Percentiles rank a stretch among this genome's conserved stretches.
Conservation (phyloP, 1,140 invertebrate genomes). For the Pogonomyrmex barbatus region DNA sequence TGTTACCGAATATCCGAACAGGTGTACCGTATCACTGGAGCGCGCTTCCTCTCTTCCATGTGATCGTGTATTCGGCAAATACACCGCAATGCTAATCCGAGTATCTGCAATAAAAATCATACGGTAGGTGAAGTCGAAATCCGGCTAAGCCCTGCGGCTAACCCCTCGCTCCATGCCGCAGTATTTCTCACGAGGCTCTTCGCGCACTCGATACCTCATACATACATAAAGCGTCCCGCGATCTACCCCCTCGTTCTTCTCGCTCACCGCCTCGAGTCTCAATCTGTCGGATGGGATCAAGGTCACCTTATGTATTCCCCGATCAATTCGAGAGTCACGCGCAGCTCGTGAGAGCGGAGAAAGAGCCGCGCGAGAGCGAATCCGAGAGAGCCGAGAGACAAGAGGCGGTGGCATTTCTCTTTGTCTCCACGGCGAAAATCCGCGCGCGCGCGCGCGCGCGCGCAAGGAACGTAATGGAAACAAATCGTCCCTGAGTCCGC, state of each 20-base stretch:
- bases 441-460: constrained; percentile 9
- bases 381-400: constrained; percentile 17
- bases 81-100: constrained; percentile 34
- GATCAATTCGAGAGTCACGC: constrained; percentile 65
- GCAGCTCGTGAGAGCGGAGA: background rate
- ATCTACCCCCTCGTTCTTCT: constrained; percentile 30
- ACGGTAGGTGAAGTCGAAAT: constrained; percentile 27
- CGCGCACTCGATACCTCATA: constrained; percentile 49
- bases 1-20: background rate
- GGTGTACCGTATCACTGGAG: background rate
- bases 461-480: constrained; percentile 69
- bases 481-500: constrained; percentile 67
- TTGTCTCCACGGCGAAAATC: constrained; percentile 37
- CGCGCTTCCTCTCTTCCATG: background rate
- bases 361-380: constrained; percentile 1
- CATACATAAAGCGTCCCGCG: constrained; percentile 41
- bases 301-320: constrained; percentile 43
- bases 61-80: constrained; percentile 7
- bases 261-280: constrained; percentile 30
- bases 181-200: constrained; percentile 53
- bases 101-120: constrained; percentile 50
- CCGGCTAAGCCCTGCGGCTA: background rate
- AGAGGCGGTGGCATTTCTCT: constrained; percentile 21
- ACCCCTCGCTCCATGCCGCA: background rate
- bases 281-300: constrained; percentile 61